Evolutionary conservation across 37 sponge, comb jelly and placozoan genomes (phyloP), one percentile per base, ranked within the genome.

Genomic region (Beroe ovata): DNA sequence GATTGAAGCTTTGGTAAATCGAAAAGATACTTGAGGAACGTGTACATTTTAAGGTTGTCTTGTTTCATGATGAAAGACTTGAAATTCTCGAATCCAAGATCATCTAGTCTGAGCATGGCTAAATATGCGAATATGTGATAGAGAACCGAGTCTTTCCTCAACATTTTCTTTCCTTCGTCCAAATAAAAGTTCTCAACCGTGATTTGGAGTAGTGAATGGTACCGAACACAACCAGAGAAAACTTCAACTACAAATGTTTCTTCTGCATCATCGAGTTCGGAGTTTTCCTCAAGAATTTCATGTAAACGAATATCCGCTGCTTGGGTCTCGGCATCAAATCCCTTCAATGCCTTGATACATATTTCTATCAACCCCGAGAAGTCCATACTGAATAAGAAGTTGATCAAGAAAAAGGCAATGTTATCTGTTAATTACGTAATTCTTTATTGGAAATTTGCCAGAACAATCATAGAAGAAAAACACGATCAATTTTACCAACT

Each of bases 161-260:
- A 26, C 84, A 77, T 77, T 35, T 77, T 77, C 28, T 77, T 77
- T 2, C 84, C 84, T 23, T 77, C 84, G 33, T 77, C 84, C 18
- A 77, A 40, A 40, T 77, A 77, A 29, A 77, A 77, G 54, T 77
- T 77, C 38, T 77, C 84, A 42, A 77, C 84, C 4, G 84, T 77
- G 23, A 89, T 47, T 8, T 22, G 29, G 20, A 89, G 60, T 16
- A 96, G 88, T 4, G 60, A 38, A 14, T 81, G 37, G 72, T 89
- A 92, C 58, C 93, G 77, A 11, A 92, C 91, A 89, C 94, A 94
- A 18, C 97, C 97, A 58, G 94, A 89, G 14, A 96, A 88, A 38
- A 96, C 97, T 42, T 95, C 97, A 72, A 91, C 63, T 23, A 96
- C 64, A 90, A 96, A 96, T 3, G 88, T 89, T 28, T 38, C 32